Conservation (phyloP, 1,140 invertebrate species). For the Zaprionus capensis region DNA sequence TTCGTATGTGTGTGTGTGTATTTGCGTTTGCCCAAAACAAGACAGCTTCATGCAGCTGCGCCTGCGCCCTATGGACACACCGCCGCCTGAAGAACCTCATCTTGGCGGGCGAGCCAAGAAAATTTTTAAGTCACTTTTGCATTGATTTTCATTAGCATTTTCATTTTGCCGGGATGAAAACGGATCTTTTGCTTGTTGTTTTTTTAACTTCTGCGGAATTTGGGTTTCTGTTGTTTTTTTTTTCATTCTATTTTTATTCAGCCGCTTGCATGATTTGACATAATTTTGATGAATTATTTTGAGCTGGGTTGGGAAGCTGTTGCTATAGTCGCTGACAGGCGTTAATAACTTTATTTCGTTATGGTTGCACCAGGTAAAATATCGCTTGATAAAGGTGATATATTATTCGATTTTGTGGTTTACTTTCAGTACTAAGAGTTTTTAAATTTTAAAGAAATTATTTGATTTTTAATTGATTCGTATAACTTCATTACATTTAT, state of each 20-base stretch:
- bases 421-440: neutral
- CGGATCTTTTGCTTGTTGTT: slow-evolving; percentile 32
- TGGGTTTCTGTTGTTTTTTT: slow-evolving; percentile 26
- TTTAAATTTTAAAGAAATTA: neutral
- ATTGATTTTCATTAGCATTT: slow-evolving; percentile 80
- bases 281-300: slow-evolving; percentile 78
- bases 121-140: slow-evolving; percentile 52
- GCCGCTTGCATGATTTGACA: slow-evolving; percentile 79
- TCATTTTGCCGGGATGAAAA: slow-evolving; percentile 13
- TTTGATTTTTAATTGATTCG: too few relatives aligned
- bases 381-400: neutral
- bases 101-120: slow-evolving; percentile 53
- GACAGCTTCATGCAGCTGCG: slow-evolving; percentile 83
- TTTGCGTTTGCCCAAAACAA: slow-evolving; percentile 75
- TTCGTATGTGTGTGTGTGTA: neutral
- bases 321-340: slow-evolving; percentile 57
- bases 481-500: too few relatives aligned
- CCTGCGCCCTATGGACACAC: slow-evolving; percentile 46
- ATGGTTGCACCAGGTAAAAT: slow-evolving; percentile 33
- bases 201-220: slow-evolving; percentile 43
- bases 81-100: slow-evolving; percentile 20
- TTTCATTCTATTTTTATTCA: slow-evolving; percentile 39
- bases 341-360: slow-evolving; percentile 61
- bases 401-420: neutral
- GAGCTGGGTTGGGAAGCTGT: slow-evolving; percentile 43